Percentiles rank a stretch among this genome's conserved stretches.
Evolutionary conservation across 2,888 invertebrate species (phyloP).

Genomic region (Parthenolecanium corni): DNA sequence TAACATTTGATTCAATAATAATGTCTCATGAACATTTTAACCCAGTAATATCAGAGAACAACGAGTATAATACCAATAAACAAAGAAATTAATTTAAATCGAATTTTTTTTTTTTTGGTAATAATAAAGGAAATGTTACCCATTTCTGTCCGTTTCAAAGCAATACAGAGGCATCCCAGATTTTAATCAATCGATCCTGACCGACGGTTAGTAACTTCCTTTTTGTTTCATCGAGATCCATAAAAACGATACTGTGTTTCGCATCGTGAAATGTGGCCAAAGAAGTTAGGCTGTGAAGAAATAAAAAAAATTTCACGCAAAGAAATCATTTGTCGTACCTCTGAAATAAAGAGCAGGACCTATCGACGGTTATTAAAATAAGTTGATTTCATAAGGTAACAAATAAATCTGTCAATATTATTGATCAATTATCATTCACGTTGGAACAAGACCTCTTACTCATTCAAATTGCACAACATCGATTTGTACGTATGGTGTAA

Average conservation of each 20-base stretch:
- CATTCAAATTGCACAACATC: no score
- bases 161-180: conserved; percentile 72
- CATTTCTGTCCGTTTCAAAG: conserved; percentile 34
- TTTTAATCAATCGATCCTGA: conserved; percentile 86
- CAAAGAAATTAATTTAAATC: no score
- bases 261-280: conserved; percentile 91
- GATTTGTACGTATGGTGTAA: no score
- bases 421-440: no score
- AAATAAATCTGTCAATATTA: no score
- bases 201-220: conserved; percentile 85
- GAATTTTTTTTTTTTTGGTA: no score
- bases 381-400: no score
- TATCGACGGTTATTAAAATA: no score
- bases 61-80: not conserved
- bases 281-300: conserved; percentile 64
- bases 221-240: conserved; percentile 80
- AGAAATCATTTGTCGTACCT: no score
- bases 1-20: not conserved
- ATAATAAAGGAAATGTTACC: no score
- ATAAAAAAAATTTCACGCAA: not conserved
- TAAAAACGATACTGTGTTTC: conserved; percentile 77
- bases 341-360: no score
- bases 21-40: not conserved
- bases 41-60: not conserved
- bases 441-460: no score